A percentile compares a stretch with the other conserved stretches of the same genome.
Evolutionary conservation across 2,113 vertebrate species (phyloP).

Genomic region (Myanophis thanlyinensis): DNA sequence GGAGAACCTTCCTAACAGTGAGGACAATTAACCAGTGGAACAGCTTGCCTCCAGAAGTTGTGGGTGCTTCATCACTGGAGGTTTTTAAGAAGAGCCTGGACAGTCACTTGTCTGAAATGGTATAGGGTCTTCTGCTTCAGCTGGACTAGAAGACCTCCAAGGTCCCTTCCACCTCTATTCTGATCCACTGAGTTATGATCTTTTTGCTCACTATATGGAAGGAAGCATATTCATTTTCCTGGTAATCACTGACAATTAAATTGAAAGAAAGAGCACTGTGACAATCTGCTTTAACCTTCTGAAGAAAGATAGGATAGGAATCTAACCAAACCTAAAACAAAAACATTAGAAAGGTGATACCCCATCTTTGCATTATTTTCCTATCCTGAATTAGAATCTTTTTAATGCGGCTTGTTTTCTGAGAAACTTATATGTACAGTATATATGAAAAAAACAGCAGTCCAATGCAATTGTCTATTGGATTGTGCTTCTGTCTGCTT

Average conservation of each 20-base stretch:
- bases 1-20: too few species aligned
- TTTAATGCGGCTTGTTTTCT: not conserved
- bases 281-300: not conserved
- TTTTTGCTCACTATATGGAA: not conserved
- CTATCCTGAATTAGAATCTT: not conserved
- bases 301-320: not conserved
- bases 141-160: too few species aligned
- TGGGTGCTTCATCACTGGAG: too few species aligned
- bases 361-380: not conserved
- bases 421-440: not conserved
- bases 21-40: too few species aligned
- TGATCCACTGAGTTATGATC: not conserved
- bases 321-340: not conserved
- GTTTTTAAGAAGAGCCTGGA: too few species aligned
- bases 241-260: not conserved
- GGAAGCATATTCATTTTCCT: not conserved
- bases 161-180: too few species aligned
- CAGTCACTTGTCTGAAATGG: too few species aligned
- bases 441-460: not conserved
- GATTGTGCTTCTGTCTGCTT: not conserved
- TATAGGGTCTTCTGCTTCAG: too few species aligned
- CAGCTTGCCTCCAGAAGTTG: too few species aligned
- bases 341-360: not conserved
- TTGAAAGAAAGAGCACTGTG: not conserved
- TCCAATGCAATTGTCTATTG: not conserved